Evolutionary conservation across 2,113 vertebrate species (phyloP).

Genomic region (Cyphomyrus discorhynchus): DNA sequence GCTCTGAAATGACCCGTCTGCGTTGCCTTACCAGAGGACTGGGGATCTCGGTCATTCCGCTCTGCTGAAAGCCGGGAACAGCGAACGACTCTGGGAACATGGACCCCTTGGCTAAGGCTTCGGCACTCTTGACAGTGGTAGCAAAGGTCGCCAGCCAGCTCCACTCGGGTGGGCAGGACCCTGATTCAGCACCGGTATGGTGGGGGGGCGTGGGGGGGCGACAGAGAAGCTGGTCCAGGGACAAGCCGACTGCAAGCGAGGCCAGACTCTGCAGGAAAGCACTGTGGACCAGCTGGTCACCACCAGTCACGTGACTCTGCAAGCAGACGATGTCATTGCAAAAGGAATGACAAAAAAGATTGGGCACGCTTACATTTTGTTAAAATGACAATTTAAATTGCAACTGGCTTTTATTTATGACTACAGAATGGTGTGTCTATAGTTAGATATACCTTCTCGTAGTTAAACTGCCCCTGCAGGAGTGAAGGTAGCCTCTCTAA

Average conservation of each 20-base stretch:
- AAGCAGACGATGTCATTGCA: background rate
- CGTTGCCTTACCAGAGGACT: constrained; percentile 53
- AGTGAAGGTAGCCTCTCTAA: constrained; percentile 64
- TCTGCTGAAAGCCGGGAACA: constrained; percentile 49
- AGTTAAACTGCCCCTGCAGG: constrained; percentile 64
- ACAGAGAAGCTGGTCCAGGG: constrained; percentile 62
- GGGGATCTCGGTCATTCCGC: constrained; percentile 32
- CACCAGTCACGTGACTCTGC: constrained; percentile 61
- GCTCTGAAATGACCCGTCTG: background rate
- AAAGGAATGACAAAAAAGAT: background rate
- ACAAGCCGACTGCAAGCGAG: constrained; percentile 59
- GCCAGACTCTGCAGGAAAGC: constrained; percentile 67
- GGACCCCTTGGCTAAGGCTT: constrained; percentile 62
- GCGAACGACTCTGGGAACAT: constrained; percentile 63
- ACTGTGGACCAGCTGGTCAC: constrained; percentile 70
- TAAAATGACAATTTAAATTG: background rate
- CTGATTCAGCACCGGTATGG: constrained; percentile 39
- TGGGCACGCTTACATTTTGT: background rate
- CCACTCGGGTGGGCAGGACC: constrained; percentile 57
- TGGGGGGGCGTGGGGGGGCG: constrained; percentile 53
- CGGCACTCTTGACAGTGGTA: constrained; percentile 62
- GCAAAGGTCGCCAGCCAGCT: constrained; percentile 62
- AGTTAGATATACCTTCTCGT: constrained; percentile 56
- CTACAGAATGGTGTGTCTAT: background rate
- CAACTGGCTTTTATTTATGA: background rate